Conservation (phyloP, 2,888 invertebrate genomes). For the Ophion costatus region DNA sequence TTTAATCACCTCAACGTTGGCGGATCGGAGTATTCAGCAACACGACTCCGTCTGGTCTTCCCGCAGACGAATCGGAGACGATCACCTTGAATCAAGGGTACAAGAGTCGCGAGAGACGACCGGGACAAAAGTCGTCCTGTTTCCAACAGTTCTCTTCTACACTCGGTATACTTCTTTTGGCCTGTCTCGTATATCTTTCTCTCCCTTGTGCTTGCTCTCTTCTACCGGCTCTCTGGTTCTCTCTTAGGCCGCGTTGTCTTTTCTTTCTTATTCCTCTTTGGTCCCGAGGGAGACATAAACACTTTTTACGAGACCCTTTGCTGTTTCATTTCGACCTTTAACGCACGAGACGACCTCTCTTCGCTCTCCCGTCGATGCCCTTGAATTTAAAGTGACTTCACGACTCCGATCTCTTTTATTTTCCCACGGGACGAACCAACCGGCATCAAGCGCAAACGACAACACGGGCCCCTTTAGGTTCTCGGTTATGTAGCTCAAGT, state of each 20-base stretch:
- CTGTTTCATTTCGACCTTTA: conserved; percentile 64
- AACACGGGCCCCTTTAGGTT: conserved; percentile 3
- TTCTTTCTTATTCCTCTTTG: not conserved
- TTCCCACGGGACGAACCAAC: conserved; percentile 21
- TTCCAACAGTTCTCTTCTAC: conserved; percentile 49
- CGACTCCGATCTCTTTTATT: conserved; percentile 73
- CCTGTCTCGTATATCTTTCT: conserved; percentile 62
- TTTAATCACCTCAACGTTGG: conserved; percentile 29
- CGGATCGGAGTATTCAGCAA: conserved; percentile 23
- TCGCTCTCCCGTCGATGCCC: conserved; percentile 73
- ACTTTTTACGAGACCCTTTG: conserved; percentile 55
- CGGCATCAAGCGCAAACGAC: conserved; percentile 14
- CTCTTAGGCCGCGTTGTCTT: not conserved
- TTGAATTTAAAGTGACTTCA: conserved; percentile 73
- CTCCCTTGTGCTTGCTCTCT: conserved; percentile 36
- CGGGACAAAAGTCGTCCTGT: conserved; percentile 52
- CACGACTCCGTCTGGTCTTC: conserved; percentile 39
- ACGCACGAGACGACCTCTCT: conserved; percentile 68
- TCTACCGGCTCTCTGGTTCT: conserved; percentile 1
- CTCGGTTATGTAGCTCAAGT: conserved; percentile 48
- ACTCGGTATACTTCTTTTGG: conserved; percentile 58
- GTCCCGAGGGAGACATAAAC: conserved; percentile 42
- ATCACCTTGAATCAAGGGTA: conserved; percentile 68
- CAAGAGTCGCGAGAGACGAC: conserved; percentile 43
- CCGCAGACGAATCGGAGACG: conserved; percentile 67